Evolutionary conservation across 2,797 vertebrate genomes (phyloP).

Genomic region (Ambastaia sidthimunki): DNA sequence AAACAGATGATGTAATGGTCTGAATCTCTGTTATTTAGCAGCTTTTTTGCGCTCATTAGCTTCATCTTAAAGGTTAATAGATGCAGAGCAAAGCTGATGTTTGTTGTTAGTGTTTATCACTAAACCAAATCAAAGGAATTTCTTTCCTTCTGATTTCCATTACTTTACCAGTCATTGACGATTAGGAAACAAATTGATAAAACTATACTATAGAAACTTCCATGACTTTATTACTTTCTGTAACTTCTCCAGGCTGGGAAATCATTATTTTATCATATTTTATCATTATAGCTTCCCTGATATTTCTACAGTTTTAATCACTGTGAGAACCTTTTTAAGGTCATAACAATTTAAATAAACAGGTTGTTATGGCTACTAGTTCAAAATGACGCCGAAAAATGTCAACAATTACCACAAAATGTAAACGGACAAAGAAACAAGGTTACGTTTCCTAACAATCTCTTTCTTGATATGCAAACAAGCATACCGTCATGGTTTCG

Average conservation of each 20-base stretch:
- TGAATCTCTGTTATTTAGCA: conserved; percentile 21
- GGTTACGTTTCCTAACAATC: neutral
- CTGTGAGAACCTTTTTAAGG: neutral
- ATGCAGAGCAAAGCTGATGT: neutral
- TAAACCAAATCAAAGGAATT: neutral
- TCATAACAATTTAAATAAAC: neutral
- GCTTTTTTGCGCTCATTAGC: conserved; percentile 11
- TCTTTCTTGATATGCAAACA: conserved; percentile 39
- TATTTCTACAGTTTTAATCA: no score
- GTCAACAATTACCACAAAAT: conserved; percentile 15
- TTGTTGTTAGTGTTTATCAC: conserved; percentile 10
- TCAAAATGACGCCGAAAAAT: neutral
- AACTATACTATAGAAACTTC: no score
- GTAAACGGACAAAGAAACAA: conserved; percentile 25
- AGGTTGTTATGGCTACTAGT: neutral
- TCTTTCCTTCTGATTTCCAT: no score
- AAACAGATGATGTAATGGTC: conserved; percentile 26
- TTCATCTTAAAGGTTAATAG: conserved; percentile 10
- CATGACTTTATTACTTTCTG: no score
- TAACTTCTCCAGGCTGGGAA: no score
- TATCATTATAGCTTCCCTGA: no score
- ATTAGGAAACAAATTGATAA: no score
- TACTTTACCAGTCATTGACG: no score
- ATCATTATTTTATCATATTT: no score
- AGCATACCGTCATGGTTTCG: conserved; percentile 59